Conservation (phyloP, 23 tunicate species). For the Trididemnum nubilum region DNA sequence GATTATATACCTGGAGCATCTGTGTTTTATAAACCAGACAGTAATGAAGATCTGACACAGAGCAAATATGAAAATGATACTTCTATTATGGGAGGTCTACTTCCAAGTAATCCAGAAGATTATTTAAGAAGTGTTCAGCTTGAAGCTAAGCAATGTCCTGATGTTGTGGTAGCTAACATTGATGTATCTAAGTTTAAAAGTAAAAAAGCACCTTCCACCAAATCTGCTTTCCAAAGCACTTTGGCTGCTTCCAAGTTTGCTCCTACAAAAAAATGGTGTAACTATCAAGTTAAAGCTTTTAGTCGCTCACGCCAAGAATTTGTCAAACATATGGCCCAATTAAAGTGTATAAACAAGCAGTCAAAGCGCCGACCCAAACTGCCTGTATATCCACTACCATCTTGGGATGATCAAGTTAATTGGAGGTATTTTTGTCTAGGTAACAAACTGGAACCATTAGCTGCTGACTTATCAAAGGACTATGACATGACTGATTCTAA, state of each 20-base stretch:
- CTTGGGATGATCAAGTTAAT: constrained; percentile 70
- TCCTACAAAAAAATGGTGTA: constrained; percentile 68
- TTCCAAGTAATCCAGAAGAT: constrained; percentile 87
- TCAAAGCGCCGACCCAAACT: constrained; percentile 77
- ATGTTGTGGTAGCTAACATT: constrained; percentile 70
- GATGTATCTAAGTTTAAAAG: constrained; percentile 23
- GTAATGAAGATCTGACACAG: constrained; percentile 6
- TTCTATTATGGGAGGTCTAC: constrained; percentile 30
- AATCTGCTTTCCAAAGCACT: neutral
- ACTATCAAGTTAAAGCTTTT: constrained; percentile 41
- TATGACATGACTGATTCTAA: neutral
- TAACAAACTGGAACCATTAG: constrained; percentile 27
- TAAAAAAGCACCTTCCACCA: neutral
- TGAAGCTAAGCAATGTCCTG: constrained; percentile 68
- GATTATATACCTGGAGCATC: constrained; percentile 69
- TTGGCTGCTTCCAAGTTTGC: constrained; percentile 40
- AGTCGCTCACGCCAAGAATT: constrained; percentile 43
- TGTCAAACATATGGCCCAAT: constrained; percentile 54
- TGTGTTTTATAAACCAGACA: constrained; percentile 50
- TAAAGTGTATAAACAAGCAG: constrained; percentile 74
- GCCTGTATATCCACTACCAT: constrained; percentile 81
- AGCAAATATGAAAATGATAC: constrained; percentile 5
- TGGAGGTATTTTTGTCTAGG: constrained; percentile 83
- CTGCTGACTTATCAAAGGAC: neutral
- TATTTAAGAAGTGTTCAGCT: constrained; percentile 78